A percentile compares a stretch with the other conserved stretches of the same genome.
Evolutionary conservation across 2,888 invertebrate species (phyloP).

Genomic region (Melinaea marsaeus): DNA sequence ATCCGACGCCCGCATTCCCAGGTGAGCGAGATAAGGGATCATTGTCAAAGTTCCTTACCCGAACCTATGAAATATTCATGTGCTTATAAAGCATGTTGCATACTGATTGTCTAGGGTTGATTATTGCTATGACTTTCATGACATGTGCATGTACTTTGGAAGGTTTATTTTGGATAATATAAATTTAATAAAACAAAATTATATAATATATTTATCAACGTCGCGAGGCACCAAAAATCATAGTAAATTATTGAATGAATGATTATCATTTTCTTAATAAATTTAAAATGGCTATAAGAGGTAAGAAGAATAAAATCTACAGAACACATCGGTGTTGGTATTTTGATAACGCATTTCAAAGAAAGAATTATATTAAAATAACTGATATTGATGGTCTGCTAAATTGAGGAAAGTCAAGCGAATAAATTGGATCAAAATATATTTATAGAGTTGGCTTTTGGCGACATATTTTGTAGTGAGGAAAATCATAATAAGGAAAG

Average conservation of each 20-base stretch:
- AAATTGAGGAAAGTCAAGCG: background rate
- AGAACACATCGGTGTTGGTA: background rate
- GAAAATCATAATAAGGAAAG: too few species aligned
- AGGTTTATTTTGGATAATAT: too few species aligned
- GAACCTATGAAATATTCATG: conserved; percentile 1
- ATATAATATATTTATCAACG: too few species aligned
- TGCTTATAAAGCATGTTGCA: background rate
- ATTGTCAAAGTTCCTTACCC: conserved; percentile 4
- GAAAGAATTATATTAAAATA: background rate
- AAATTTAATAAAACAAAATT: too few species aligned
- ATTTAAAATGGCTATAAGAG: too few species aligned
- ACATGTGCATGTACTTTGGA: background rate
- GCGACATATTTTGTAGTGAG: background rate
- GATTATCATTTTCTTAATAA: too few species aligned
- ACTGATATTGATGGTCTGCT: background rate
- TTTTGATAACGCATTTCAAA: background rate
- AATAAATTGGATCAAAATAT: background rate
- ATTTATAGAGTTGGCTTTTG: background rate
- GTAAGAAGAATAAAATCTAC: too few species aligned
- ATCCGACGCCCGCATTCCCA: background rate
- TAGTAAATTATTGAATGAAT: too few species aligned
- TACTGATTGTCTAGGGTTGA: background rate
- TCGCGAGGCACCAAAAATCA: too few species aligned
- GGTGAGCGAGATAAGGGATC: conserved; percentile 3
- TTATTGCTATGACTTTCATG: background rate